Evolutionary conservation across 2,113 vertebrate genomes (phyloP), one percentile per base, ranked within the genome.

Genomic region (Promerops cafer): DNA sequence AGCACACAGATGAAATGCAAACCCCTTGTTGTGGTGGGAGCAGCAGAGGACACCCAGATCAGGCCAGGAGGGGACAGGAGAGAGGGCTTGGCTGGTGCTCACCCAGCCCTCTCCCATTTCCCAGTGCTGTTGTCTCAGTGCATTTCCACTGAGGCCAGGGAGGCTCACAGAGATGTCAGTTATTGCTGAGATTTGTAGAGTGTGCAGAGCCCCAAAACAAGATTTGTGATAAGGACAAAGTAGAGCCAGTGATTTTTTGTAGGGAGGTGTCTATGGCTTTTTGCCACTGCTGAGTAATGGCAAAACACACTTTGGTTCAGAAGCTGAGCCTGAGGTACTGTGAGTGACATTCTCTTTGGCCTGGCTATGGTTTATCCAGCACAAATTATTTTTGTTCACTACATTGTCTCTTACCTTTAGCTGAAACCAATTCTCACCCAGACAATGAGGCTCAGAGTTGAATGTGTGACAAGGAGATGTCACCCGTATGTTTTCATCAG

Each of bases 361-460:
- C 50, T 59, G 1, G 31, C 27, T 37, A 2, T 26, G 26, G 23
- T 47, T n/a, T 33, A 31, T 13, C 16, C 4, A 78, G 47, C 37
- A 83, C 16, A 40, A 68, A 40, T n/a, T 3, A 21, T 10, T 72
- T 93, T 57, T 65, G 13, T 33, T 61, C 19, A 13, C 77, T 60
- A 47, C 6, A 13, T 45, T 84, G 40, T 70, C 15, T 94, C 23
- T 47, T 66, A 40, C 42, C 16, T 27, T 66, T 54, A 37, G 42
- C 90, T 68, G 60, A 59, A 63, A 61, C 17, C 11, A 50, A 8
- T 37, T 45, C 8, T 47, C 39, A 45, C 18, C 9, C 37, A 42
- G 64, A 57, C 42, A 40, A 54, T 7, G 26, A 5, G 7, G 22
- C 47, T 69, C 0, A 0, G 1, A 78, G 79, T 8, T 31, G 35